Conservation (phyloP, 1,140 invertebrate species). For the Sarcophaga bullata region DNA sequence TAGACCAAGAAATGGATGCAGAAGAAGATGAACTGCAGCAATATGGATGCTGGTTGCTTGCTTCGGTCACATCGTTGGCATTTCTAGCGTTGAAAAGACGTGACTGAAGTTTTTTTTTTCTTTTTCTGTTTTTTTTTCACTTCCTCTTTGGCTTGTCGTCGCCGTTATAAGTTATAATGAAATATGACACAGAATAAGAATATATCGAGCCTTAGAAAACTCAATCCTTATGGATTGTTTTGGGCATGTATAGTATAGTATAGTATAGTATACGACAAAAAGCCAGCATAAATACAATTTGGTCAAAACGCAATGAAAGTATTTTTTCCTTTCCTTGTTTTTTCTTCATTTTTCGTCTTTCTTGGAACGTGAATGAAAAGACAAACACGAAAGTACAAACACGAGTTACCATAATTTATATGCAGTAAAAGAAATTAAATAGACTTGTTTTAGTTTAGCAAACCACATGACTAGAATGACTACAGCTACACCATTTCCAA, state of each 20-base stretch:
- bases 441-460: conserved; percentile 15
- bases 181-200: neutral
- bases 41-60: no score
- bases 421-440: neutral
- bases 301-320: conserved; percentile 10
- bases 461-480: neutral
- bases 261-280: neutral
- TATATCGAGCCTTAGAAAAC: neutral
- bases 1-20: neutral
- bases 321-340: neutral
- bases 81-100: neutral
- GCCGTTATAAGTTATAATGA: conserved; percentile 11
- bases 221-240: neutral
- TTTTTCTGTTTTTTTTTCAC: neutral
- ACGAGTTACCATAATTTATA: conserved; percentile 3
- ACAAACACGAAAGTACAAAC: neutral
- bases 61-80: neutral
- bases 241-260: neutral
- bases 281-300: conserved; percentile 2
- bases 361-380: neutral
- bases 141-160: neutral
- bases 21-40: no score
- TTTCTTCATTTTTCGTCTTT: neutral
- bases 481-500: neutral
- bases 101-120: neutral